Evolutionary conservation across 2,888 invertebrate genomes (phyloP), one percentile per base, ranked within the genome.

Genomic region (Tortrix viridana): DNA sequence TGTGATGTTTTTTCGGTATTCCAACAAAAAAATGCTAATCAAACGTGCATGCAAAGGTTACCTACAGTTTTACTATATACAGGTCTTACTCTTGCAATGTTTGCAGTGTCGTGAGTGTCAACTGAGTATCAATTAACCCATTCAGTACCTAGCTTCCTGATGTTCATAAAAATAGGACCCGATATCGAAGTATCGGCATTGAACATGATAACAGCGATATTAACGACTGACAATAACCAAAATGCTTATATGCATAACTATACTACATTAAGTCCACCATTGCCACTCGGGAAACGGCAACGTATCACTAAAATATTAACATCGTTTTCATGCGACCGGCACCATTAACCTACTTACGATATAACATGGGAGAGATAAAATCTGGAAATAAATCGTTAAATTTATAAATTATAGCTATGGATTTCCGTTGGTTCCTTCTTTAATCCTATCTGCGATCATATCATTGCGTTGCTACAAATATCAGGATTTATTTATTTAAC

Each of bases 301-400:
- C 12, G 18, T 32, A 32, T 22, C 54, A 44, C 44, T 55, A 55
- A 55, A 55, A 55, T 55, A 55, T 43, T 44, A 26, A 43, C 26
- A 55, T 26, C 26, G 23, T 26, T 55, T 55, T 44, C 26, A 23
- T 43, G 43, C 9, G 43, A 26, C 54, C 43, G 23, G 26, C 54
- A 26, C 16, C 26, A 55, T 55, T 55, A 55, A 55, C 54, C 54
- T 55, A 55, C 43, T 44, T 55, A 19, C 14, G 53, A 41, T 53
- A 20, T 32, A 53, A 16, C 41, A 53, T 22, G 53, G 38, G 32
- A 50, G 23, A 41, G n/a, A 53, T 41, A n/a, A 53, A 53, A 50
- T 50, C 50, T 50, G 19, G 41, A 55, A 44, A 43, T 54, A 26
- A 26, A 55, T 53, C 53, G 41, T 53, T 53, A 41, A 41, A 19